Conservation (phyloP, 1,140 invertebrate species). For the Monochamus saltuarius region DNA sequence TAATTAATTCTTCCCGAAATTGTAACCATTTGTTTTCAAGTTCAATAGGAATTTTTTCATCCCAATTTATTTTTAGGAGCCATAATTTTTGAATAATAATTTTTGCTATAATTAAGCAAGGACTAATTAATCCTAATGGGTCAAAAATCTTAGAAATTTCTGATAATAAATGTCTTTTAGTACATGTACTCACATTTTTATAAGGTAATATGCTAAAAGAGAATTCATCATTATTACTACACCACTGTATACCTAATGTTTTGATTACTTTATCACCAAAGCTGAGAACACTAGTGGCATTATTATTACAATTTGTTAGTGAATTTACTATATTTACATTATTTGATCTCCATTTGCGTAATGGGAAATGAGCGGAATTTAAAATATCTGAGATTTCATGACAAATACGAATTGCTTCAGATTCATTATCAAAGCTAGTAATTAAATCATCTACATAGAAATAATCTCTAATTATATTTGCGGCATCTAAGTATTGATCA, state of each 20-base stretch:
- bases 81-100: constrained; percentile 40
- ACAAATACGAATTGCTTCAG: too few relatives aligned
- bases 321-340: constrained; percentile 1
- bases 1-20: constrained; percentile 7
- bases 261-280: background rate
- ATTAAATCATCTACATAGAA: constrained; percentile 2
- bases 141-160: constrained; percentile 34
- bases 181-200: background rate
- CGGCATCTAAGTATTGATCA: background rate
- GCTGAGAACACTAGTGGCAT: too few relatives aligned
- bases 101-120: constrained; percentile 34
- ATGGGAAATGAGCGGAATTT: background rate
- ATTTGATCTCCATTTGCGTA: constrained; percentile 4
- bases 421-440: background rate
- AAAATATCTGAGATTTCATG: too few relatives aligned
- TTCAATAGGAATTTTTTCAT: constrained; percentile 23
- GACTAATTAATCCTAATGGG: constrained; percentile 37
- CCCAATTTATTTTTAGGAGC: constrained; percentile 36
- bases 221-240: background rate
- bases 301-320: background rate
- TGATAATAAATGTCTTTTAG: constrained; percentile 14
- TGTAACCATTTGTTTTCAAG: constrained; percentile 8
- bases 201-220: constrained; percentile 1
- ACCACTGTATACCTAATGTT: constrained; percentile 13
- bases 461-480: background rate